Conservation (phyloP, 2,113 vertebrate genomes). For the Copsychus sechellarum region DNA sequence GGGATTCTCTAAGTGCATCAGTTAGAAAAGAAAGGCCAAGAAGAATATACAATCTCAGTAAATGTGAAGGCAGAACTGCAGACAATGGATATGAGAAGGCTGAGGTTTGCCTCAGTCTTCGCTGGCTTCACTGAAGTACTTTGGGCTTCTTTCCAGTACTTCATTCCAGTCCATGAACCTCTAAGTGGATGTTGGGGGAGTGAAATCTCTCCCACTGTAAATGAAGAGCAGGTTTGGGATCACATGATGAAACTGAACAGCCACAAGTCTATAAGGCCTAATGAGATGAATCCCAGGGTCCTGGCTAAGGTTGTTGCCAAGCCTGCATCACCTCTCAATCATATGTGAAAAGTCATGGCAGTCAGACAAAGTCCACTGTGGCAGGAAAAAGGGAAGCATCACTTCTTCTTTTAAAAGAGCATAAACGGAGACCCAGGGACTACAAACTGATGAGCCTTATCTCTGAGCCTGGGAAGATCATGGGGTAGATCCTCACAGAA, state of each 20-base stretch:
- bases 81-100: not conserved
- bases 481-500: not conserved
- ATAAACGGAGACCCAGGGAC: not conserved
- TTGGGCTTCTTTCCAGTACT: fast-evolving
- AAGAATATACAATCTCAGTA: not conserved
- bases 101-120: not conserved
- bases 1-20: not conserved
- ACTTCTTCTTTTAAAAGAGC: not conserved
- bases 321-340: not conserved
- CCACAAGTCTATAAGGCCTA: not conserved
- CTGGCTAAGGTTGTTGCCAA: not conserved
- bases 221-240: not conserved
- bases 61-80: not conserved
- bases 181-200: no score
- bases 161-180: not conserved
- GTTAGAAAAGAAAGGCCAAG: not conserved
- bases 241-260: not conserved
- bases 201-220: not conserved
- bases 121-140: not conserved
- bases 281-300: not conserved
- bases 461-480: not conserved
- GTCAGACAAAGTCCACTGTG: not conserved
- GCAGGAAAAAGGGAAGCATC: not conserved
- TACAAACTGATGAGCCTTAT: not conserved
- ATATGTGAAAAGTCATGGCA: not conserved